Evolutionary conservation across 2,113 vertebrate genomes (phyloP).

Genomic region (Protobothrops mucrosquamatus): DNA sequence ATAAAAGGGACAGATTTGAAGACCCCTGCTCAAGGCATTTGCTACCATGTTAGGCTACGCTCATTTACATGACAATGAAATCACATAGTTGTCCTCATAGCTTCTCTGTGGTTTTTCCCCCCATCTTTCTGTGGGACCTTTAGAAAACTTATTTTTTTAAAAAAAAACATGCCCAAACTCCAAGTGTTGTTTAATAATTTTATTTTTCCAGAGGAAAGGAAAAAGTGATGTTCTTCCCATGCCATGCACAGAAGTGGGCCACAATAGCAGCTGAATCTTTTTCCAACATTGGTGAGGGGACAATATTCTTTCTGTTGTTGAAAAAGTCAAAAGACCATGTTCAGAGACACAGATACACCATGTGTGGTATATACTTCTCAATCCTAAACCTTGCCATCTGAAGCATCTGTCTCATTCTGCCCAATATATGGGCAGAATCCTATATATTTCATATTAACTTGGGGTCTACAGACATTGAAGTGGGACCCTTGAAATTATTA

Average conservation of each 20-base stretch:
- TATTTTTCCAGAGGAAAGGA: background rate
- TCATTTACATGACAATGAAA: background rate
- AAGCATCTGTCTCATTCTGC: background rate
- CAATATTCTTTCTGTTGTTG: background rate
- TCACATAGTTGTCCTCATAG: background rate
- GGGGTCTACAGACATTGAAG: background rate
- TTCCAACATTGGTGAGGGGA: background rate
- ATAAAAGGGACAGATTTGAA: too few relatives aligned
- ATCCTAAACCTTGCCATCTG: background rate
- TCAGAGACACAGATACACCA: background rate
- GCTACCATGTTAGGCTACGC: background rate
- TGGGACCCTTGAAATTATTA: constrained; percentile 14
- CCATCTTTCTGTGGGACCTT: background rate
- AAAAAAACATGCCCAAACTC: background rate
- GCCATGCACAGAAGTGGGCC: background rate
- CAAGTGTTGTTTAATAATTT: background rate
- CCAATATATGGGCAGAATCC: background rate
- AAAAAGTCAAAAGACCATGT: background rate
- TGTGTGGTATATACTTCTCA: background rate
- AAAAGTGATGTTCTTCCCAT: background rate
- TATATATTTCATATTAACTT: background rate
- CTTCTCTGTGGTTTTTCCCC: background rate
- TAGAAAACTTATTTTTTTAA: background rate
- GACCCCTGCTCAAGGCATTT: background rate
- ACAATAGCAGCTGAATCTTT: background rate